A percentile compares a stretch with the other conserved stretches of the same genome.
Conservation (phyloP, 2,113 vertebrate genomes). For the Pterophyllum scalare region DNA sequence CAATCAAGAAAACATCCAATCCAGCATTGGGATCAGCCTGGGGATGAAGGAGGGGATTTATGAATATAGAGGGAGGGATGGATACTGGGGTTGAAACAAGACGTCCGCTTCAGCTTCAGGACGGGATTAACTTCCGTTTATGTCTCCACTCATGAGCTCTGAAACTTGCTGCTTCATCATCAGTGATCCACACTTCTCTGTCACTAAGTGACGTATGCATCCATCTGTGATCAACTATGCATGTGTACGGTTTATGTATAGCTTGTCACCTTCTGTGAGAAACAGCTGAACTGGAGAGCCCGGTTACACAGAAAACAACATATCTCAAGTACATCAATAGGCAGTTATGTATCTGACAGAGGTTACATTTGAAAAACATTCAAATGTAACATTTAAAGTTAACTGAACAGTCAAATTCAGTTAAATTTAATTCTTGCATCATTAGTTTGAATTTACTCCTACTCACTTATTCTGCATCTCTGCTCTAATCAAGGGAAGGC, state of each 20-base stretch:
- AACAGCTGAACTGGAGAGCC: not conserved
- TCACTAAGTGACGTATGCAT: not conserved
- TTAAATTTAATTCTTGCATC: too few relatives aligned
- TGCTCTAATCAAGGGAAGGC: not conserved
- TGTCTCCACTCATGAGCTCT: conserved; percentile 3
- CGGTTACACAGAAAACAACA: not conserved
- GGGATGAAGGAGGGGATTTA: conserved; percentile 71
- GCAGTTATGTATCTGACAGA: not conserved
- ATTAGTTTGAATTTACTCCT: too few relatives aligned
- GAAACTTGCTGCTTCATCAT: not conserved
- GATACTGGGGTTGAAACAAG: not conserved
- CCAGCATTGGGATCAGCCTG: conserved; percentile 48
- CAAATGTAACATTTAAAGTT: too few relatives aligned
- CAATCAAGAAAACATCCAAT: conserved; percentile 72
- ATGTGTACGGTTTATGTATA: not conserved
- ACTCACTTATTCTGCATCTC: not conserved
- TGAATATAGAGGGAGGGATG: conserved; percentile 23
- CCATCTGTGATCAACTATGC: not conserved
- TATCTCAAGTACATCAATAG: not conserved
- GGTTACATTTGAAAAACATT: too few relatives aligned
- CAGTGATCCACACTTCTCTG: conserved; percentile 33
- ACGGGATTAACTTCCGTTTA: conserved; percentile 55
- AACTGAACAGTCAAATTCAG: too few relatives aligned
- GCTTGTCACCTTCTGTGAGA: not conserved
- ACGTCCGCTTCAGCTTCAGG: conserved; percentile 42